Evolutionary conservation across 2,888 invertebrate genomes (phyloP).

Genomic region (Rambutsinella grinnellia): DNA sequence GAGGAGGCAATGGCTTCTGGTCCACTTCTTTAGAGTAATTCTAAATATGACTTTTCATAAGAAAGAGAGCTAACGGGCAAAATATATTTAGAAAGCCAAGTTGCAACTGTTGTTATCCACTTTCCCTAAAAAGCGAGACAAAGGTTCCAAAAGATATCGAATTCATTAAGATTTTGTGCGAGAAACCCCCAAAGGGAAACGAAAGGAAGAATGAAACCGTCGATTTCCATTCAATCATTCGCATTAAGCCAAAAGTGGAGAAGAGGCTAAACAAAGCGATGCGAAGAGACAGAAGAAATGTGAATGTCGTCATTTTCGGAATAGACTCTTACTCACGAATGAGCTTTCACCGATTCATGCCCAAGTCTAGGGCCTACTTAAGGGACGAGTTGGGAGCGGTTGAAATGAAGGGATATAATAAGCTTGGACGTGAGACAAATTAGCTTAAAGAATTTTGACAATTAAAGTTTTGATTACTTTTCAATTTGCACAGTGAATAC

Average conservation of each 20-base stretch:
- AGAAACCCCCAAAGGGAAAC: background rate
- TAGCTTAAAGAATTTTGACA: too few species aligned
- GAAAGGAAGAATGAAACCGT: background rate
- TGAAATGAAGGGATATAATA: constrained; percentile 67
- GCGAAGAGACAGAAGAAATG: background rate
- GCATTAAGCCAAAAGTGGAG: background rate
- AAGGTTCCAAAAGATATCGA: background rate
- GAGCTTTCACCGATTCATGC: constrained; percentile 68
- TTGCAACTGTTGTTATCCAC: too few species aligned
- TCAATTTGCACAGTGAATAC: too few species aligned
- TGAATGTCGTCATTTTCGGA: constrained; percentile 69
- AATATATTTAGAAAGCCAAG: too few species aligned
- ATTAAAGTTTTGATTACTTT: too few species aligned
- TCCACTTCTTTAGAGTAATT: too few species aligned
- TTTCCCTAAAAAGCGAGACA: too few species aligned
- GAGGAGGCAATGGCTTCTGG: too few species aligned
- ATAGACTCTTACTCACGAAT: constrained; percentile 69
- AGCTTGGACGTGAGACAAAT: constrained; percentile 72
- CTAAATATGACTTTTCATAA: too few species aligned
- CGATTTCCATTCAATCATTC: constrained; percentile 1
- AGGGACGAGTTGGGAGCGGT: constrained; percentile 66
- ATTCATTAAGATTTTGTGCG: constrained; percentile 3
- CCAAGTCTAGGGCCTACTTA: constrained; percentile 66
- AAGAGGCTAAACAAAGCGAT: background rate
- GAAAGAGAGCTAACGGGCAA: too few species aligned